Evolutionary conservation across 2,797 vertebrate species (phyloP), one percentile per base, ranked within the genome.

Genomic region (Gastrophryne carolinensis): DNA sequence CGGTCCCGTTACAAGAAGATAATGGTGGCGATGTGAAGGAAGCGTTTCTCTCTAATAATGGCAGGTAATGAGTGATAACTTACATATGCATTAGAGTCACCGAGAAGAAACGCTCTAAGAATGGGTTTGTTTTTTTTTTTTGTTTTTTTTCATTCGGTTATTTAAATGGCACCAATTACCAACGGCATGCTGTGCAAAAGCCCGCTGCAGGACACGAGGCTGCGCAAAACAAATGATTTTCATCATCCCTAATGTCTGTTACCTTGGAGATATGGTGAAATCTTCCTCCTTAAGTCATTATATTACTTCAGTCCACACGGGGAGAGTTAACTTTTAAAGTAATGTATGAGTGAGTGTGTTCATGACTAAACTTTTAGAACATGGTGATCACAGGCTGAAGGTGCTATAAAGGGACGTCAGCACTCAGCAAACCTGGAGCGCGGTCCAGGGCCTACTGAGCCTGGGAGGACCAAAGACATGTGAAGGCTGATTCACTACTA

Each of bases 1-100:
- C 77, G 75, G 80, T 80, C 80, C 72, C 80, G 41, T 56, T 50
- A 71, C 49, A 15, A 23, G 21, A 27, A 77, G 62, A 49, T 49
- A 71, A 77, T 50, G 37, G 54, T 35, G 44, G 27, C 24, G 61
- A 29, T 11, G 30, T 49, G 29, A 11, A 24, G 34, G 54, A 65
- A 17, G 23, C 8, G 49, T 35, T 75, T 57, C 35, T 34, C 56
- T 47, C n/a, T 13, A 19, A 44, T 49, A 32, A 66, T 49, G 29
- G 34, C 62, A 66, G 26, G 19, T 58, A 56, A 12, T n/a, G 7
- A 39, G 66, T 29, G 50, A 39, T 52, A 15, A 44, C 49, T 39
- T 34, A 2, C 47, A 10, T 37, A 63, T 21, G 47, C 26, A 24
- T 17, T 39, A 5, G 29, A 72, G 41, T 26, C 21, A 37, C 32